Evolutionary conservation across 2,888 invertebrate species (phyloP).

Genomic region (Ichneumon xanthorius): DNA sequence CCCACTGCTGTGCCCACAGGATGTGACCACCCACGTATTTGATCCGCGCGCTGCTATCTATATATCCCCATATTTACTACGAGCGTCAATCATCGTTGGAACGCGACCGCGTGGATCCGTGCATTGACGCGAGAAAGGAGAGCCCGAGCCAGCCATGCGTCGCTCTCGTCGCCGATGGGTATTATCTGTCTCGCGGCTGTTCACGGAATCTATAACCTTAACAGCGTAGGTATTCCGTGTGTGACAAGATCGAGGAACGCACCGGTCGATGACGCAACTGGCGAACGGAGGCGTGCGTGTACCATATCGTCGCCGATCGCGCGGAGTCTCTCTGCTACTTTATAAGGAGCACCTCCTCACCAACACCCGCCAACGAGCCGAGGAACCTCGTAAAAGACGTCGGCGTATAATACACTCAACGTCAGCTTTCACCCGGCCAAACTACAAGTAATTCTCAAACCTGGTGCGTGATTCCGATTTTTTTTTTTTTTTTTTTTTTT

Average conservation of each 20-base stretch:
- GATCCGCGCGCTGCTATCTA: conserved; percentile 7
- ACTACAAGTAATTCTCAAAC: conserved; percentile 23
- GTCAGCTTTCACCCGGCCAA: conserved; percentile 66
- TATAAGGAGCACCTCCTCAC: conserved; percentile 81
- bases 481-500: neutral
- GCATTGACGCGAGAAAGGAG: conserved; percentile 27
- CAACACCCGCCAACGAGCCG: conserved; percentile 67
- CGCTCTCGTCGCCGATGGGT: conserved; percentile 6
- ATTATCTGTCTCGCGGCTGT: conserved; percentile 19
- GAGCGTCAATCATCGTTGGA: conserved; percentile 57
- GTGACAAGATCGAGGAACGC: conserved; percentile 64
- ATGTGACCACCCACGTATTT: conserved; percentile 57
- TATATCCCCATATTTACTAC: conserved; percentile 36
- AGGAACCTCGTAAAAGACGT: conserved; percentile 54
- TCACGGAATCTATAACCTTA: conserved; percentile 17
- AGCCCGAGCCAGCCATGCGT: neutral
- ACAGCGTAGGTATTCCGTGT: conserved; percentile 38
- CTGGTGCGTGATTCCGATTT: neutral
- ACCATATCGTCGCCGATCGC: conserved; percentile 72
- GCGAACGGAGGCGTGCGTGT: conserved; percentile 80
- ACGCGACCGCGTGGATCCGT: conserved; percentile 45
- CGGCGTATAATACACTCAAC: conserved; percentile 40
- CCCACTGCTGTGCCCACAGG: conserved; percentile 19
- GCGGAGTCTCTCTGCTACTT: conserved; percentile 76
- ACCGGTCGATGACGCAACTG: conserved; percentile 79